A percentile compares a stretch with the other conserved stretches of the same genome.
Conservation (phyloP, 2,113 vertebrate genomes). For the Gila orcuttii region DNA sequence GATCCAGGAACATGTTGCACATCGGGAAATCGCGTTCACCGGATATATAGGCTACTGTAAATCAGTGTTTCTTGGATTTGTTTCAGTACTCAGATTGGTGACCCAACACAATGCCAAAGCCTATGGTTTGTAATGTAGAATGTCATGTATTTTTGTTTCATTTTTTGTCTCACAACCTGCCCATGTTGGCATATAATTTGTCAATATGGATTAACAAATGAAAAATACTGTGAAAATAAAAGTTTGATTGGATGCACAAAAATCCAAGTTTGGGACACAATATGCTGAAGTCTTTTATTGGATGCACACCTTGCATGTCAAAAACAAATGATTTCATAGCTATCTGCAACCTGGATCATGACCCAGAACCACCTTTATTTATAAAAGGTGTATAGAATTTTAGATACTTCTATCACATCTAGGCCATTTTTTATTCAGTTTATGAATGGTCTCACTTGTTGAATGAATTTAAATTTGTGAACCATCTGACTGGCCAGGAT, state of each 20-base stretch:
- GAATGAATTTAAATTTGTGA: constrained; percentile 14
- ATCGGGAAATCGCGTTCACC: too few relatives aligned
- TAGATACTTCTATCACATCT: neutral
- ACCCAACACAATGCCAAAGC: neutral
- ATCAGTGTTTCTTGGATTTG: neutral
- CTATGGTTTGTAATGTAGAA: neutral
- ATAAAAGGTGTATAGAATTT: neutral
- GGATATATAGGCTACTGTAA: neutral
- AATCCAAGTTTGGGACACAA: neutral
- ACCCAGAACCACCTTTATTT: neutral
- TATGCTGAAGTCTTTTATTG: neutral
- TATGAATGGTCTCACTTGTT: neutral
- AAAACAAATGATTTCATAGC: neutral
- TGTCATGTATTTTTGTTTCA: neutral
- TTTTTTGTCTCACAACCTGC: neutral
- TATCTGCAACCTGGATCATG: neutral
- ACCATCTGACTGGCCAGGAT: constrained; percentile 4
- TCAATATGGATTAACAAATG: neutral
- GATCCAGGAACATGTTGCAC: too few relatives aligned
- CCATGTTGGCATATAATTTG: neutral
- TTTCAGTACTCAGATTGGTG: neutral
- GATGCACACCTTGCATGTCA: too few relatives aligned
- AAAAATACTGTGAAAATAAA: neutral
- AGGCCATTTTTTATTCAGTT: neutral
- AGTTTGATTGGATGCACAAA: neutral